A percentile compares a stretch with the other conserved stretches of the same genome.
These are phyloP conservation scores for Syrmaticus mikado DNA, from an alignment of 2,113 vertebrate genomes.

Conservation along the genomic window DNA sequence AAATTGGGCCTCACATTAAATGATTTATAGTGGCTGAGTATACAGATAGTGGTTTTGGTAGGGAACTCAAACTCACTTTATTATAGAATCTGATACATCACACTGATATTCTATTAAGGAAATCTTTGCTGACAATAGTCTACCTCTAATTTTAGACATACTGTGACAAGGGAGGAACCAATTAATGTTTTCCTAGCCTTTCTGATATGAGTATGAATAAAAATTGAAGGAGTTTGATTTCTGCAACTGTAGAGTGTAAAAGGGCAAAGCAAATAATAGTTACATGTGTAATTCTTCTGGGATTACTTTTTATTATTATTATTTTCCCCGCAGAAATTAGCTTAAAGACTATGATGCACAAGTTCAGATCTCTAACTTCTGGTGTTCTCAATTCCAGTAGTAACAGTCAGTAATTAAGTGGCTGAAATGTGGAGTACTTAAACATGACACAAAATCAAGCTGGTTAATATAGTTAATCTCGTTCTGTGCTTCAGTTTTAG, in stretches of 20 bases:
- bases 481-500: neutral
- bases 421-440: neutral
- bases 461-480: neutral
- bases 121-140: neutral
- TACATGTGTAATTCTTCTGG: neutral
- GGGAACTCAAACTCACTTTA: neutral
- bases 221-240: neutral
- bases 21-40: rapidly evolving
- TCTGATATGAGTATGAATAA: neutral
- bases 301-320: too few relatives aligned
- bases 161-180: neutral
- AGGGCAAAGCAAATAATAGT: neutral
- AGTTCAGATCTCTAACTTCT: neutral
- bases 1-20: neutral
- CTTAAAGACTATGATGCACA: neutral
- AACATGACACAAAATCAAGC: neutral
- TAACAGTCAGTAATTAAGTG: neutral
- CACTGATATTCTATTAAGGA: neutral
- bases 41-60: neutral
- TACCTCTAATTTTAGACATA: neutral
- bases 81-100: neutral
- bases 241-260: neutral
- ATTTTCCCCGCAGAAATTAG: neutral
- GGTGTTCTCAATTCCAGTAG: neutral
- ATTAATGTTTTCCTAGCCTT: neutral